Evolutionary conservation across 2,797 vertebrate genomes (phyloP), one percentile per base, ranked within the genome.

Genomic region (Aldrovandia affinis): DNA sequence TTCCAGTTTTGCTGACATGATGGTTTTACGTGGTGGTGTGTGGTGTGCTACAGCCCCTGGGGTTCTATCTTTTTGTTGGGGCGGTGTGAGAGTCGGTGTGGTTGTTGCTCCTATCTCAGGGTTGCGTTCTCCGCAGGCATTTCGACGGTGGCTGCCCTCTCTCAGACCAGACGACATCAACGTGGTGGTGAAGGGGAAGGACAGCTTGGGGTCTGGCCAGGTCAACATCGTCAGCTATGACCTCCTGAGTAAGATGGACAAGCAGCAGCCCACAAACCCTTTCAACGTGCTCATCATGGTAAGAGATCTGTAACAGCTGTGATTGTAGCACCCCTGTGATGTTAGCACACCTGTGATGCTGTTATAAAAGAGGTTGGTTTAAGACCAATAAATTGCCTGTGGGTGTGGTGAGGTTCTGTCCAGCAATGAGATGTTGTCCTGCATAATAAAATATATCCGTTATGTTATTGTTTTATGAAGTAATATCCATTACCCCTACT

Each of bases 161-260:
- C 87, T 99, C 87, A 91, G 85, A 55, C 91, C 95, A 8, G 95
- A 91, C 65, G 86, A 89, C 87, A 96, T 97, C 92, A 98, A 98
- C 0, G 97, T 99, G 84, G 94, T 97, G 84, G 96, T 97, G 87
- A 98, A 95, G 1, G 95, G 97, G 68, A 98, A 96, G 90, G 97
- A 98, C 90, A 89, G 85, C 50, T 92, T 98, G 83, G 91, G 89
- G 0, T 92, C 94, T 2, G 96, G 97, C 84, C 91, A 95, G 90
- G 93, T 99, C 92, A 99, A 97, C 93, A 97, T 99, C n/a, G 85
- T 97, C 94, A 99, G 98, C 93, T 99, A 99, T 83, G 98, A 99
- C 89, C 97, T 99, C 85, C 96, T 99, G 85, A 97, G 96, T 92
- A 96, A 96, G 92, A 95, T 97, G 94, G 96, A 97, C 87, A 98